These are phyloP conservation scores for Linnaemya vulpina DNA, from an alignment of 2,888 invertebrate species.

Conservation along the genomic window DNA sequence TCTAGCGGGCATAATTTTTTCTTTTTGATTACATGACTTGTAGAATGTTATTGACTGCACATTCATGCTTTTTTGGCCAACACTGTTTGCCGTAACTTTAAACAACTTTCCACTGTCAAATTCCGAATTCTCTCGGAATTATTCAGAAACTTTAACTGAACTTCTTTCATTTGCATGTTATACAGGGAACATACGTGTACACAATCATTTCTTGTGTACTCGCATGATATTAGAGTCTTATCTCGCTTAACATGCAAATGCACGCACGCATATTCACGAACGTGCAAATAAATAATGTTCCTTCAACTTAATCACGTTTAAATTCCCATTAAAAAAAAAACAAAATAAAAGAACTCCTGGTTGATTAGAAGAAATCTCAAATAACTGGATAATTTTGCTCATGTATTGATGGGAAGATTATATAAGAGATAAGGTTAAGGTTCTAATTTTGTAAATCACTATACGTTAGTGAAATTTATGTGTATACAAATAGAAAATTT, in stretches of 20 bases:
- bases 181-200: background rate
- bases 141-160: constrained; percentile 18
- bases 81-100: constrained; percentile 17
- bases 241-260: no score
- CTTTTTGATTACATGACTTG: no score
- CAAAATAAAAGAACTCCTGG: background rate
- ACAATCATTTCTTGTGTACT: constrained; percentile 50
- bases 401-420: no score
- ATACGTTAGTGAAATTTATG: no score
- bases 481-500: no score
- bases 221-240: constrained; percentile 4
- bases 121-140: constrained; percentile 34
- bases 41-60: no score
- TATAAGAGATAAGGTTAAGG: no score
- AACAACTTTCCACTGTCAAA: constrained; percentile 7
- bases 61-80: background rate
- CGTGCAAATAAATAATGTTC: constrained; percentile 10
- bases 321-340: background rate
- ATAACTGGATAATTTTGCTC: background rate
- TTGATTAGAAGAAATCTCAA: background rate
- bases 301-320: constrained; percentile 37
- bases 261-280: no score
- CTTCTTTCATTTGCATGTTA: constrained; percentile 25
- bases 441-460: no score
- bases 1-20: no score